These are phyloP conservation scores for Ginglymostoma cirratum DNA, from an alignment of 2,113 vertebrate genomes.

Conservation along the genomic window DNA sequence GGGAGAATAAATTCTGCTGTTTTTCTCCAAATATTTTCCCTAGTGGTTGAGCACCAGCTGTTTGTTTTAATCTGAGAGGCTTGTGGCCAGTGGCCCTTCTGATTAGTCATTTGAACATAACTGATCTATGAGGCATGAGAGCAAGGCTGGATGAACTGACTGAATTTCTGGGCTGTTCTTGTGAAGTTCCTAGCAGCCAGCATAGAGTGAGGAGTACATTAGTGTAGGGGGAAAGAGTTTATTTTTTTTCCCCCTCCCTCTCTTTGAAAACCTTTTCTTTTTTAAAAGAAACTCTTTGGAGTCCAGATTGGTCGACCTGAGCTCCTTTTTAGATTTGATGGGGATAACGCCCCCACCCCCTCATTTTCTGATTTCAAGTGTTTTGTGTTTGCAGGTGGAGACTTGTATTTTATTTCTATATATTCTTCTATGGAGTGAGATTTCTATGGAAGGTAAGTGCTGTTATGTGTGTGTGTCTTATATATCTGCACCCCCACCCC, in stretches of 20 bases:
- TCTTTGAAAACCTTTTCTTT: background rate
- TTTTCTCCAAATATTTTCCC: background rate
- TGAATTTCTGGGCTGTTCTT: background rate
- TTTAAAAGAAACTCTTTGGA: background rate
- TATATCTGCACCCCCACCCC: background rate
- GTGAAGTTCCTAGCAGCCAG: background rate
- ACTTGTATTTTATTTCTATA: slow-evolving; percentile 87
- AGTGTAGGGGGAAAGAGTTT: background rate
- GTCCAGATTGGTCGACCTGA: slow-evolving; percentile 14
- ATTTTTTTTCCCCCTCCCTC: background rate
- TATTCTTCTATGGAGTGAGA: slow-evolving; percentile 84
- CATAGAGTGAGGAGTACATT: background rate
- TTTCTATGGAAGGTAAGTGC: slow-evolving; percentile 85
- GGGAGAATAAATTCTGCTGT: background rate
- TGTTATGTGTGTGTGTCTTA: background rate
- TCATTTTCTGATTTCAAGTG: slow-evolving; percentile 43
- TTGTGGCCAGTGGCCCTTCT: background rate
- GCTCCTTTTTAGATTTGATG: slow-evolving; percentile 10
- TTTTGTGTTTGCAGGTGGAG: slow-evolving; percentile 74
- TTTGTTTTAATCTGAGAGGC: background rate
- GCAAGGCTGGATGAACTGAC: background rate
- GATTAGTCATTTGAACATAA: background rate
- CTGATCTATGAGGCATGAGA: background rate
- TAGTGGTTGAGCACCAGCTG: background rate
- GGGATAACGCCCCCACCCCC: slow-evolving; percentile 26